Evolutionary conservation across 2,797 vertebrate species (phyloP), one percentile per base, ranked within the genome.

Genomic region (Cottoperca gobio): DNA sequence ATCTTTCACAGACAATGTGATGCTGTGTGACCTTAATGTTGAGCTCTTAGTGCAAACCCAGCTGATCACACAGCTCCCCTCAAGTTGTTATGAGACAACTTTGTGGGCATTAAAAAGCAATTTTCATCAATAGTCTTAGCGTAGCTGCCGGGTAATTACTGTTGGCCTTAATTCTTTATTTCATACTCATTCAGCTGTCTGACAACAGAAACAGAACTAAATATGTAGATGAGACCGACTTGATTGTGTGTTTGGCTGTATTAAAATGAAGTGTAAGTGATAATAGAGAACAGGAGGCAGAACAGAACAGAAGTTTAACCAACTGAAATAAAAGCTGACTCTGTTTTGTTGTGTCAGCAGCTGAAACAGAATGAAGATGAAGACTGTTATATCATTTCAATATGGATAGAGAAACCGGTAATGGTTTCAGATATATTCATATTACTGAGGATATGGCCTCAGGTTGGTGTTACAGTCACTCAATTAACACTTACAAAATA

Each of bases 401-500:
- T 57, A n/a, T 9, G 21, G 24, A 10, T 5, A 40, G 4, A 46
- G 26, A 60, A 42, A 52, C 31, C 1, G 12, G 11, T 11, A 31
- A 24, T 53, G 12, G 7, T 13, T 53, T 70, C 16, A 5, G 5
- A 46, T 40, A 17, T 39, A 5, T 37, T 69, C 24, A 52, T 70
- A 40, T 76, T 11, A 73, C 12, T 12, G 23, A 43, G 6, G 8
- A 35, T 40, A 19, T 62, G 17, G 16, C 73, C 68, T 82, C 16
- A 28, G 46, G 66, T 35, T 66, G 52, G 68, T 64, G 66, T 77
- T 69, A 70, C 52, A 45, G 28, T 65, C 52, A 59, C 49, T 74
- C 75, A 83, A 77, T 89, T 86, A 87, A 69, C 79, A 79, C 79
- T 40, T 43, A 28, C 12, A 74, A 83, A 82, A 71, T 45, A 79